phyloP scores from a whole-genome alignment of 2,888 invertebrate genomes.

The Willowsia nigromaculata region DNA sequence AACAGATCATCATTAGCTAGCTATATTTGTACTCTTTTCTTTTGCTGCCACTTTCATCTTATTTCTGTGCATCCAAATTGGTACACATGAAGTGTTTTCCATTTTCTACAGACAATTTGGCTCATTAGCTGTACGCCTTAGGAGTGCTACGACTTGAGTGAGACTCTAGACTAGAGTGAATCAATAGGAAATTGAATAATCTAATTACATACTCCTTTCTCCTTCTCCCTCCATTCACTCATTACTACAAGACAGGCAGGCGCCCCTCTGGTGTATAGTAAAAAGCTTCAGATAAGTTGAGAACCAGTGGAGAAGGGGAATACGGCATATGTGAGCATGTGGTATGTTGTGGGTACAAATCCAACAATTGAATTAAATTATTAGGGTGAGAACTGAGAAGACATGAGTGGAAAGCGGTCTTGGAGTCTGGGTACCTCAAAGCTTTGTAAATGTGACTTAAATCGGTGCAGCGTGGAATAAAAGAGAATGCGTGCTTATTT shows the following conservation, averaged over 20 bases:
- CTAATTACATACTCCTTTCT: background rate
- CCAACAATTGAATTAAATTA: background rate
- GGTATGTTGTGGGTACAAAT: background rate
- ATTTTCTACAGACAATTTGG: background rate
- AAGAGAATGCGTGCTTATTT: too few relatives aligned
- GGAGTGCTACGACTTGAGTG: background rate
- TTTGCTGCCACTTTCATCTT: too few relatives aligned
- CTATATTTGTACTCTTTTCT: too few relatives aligned
- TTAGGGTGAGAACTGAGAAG: background rate
- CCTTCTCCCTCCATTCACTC: background rate
- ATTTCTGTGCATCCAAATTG: too few relatives aligned
- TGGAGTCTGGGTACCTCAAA: too few relatives aligned
- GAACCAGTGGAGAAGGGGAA: too few relatives aligned
- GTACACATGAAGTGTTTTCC: background rate
- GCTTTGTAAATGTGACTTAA: too few relatives aligned
- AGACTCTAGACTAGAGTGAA: background rate
- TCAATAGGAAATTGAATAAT: slow-evolving; percentile 43
- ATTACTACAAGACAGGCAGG: background rate
- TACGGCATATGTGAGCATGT: too few relatives aligned
- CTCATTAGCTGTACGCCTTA: background rate
- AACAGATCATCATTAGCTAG: too few relatives aligned
- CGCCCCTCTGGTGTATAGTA: background rate
- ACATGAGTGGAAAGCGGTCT: too few relatives aligned
- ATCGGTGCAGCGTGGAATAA: too few relatives aligned
- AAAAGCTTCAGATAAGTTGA: too few relatives aligned